phyloP scores from a whole-genome alignment of 2,888 invertebrate genomes.

The Conchocele bisecta region DNA sequence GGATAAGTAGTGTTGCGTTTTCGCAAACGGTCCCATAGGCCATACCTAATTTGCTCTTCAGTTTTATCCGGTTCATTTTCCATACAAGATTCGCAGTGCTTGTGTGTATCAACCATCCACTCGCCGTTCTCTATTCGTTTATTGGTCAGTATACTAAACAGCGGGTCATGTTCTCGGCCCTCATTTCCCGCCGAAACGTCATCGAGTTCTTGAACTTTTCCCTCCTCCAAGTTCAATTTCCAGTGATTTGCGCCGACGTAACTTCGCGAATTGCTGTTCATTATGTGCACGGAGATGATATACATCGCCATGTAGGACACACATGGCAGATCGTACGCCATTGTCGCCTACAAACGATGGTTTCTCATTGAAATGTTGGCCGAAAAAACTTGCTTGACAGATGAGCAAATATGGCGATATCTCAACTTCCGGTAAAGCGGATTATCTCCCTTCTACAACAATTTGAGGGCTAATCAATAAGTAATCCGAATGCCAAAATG shows the following conservation, averaged over 20 bases:
- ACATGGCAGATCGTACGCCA: constrained; percentile 79
- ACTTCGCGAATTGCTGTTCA: constrained; percentile 91
- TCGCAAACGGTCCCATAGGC: too few relatives aligned
- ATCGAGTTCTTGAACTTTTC: constrained; percentile 84
- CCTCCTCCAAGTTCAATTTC: constrained; percentile 90
- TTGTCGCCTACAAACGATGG: constrained; percentile 49
- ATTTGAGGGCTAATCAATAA: too few relatives aligned
- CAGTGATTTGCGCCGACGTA: constrained; percentile 92
- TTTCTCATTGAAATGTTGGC: too few relatives aligned
- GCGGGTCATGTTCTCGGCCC: constrained; percentile 56
- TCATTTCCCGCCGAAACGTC: constrained; percentile 60
- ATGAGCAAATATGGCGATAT: too few relatives aligned
- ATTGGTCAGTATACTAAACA: constrained; percentile 76
- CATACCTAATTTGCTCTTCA: background rate
- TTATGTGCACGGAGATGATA: constrained; percentile 88
- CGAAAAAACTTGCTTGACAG: too few relatives aligned
- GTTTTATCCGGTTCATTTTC: constrained; percentile 15
- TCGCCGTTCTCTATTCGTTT: constrained; percentile 69
- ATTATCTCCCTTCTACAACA: too few relatives aligned
- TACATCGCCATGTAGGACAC: constrained; percentile 87
- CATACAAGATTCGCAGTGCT: constrained; percentile 31
- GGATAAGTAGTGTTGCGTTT: too few relatives aligned
- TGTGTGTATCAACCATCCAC: constrained; percentile 60
- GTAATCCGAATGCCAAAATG: too few relatives aligned
- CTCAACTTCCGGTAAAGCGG: too few relatives aligned